Conservation (phyloP, 2,113 vertebrate species). For the Mesoclemmys tuberculata region DNA sequence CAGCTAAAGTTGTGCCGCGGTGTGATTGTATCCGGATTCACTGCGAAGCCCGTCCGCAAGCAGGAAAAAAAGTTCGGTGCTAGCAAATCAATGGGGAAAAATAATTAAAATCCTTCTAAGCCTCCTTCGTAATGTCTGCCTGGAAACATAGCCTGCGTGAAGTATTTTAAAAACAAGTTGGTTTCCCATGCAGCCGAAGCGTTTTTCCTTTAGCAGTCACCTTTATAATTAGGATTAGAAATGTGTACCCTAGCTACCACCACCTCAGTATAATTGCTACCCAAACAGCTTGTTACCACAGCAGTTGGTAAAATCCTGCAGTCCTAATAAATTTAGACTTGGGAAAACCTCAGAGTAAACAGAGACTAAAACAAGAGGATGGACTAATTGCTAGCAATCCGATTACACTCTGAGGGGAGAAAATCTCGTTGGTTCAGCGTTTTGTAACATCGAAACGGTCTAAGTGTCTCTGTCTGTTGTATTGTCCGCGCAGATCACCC, state of each 20-base stretch:
- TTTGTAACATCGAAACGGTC: not conserved
- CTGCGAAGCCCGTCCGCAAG: not conserved
- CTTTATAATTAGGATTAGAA: conserved; percentile 68
- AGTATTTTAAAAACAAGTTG: not conserved
- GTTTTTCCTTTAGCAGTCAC: conserved; percentile 3
- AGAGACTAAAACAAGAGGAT: conserved; percentile 12
- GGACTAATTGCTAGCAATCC: conserved; percentile 35
- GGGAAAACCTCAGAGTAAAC: conserved; percentile 17
- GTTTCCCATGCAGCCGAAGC: not conserved
- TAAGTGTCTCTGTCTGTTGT: not conserved
- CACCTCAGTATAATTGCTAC: conserved; percentile 68
- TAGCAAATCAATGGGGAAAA: not conserved
- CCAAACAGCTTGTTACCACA: conserved; percentile 57
- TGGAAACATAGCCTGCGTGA: not conserved
- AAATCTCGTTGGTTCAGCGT: not conserved
- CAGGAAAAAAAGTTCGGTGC: not conserved
- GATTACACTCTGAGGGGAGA: not conserved
- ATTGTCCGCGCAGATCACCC: not conserved
- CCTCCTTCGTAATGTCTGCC: not conserved
- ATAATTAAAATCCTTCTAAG: not conserved
- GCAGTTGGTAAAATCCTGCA: conserved; percentile 58
- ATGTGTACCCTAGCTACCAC: conserved; percentile 46
- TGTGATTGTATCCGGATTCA: not conserved
- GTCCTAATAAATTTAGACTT: conserved; percentile 61
- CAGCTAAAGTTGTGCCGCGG: not conserved